Conservation (phyloP, 1,140 invertebrate genomes). For the Eupristina koningsbergeri region DNA sequence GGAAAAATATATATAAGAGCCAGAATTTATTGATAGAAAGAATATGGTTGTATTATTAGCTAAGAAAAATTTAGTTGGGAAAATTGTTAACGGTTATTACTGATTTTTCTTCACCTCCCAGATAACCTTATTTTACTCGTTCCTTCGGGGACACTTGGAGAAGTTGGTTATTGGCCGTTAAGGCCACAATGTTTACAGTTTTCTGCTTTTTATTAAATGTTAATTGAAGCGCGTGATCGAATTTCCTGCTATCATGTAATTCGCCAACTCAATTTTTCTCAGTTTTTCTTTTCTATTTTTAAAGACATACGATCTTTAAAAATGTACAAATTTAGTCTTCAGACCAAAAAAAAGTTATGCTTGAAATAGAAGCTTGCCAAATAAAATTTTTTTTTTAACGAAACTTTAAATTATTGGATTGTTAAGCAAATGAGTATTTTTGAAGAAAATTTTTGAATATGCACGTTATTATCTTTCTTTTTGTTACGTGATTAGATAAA, state of each 20-base stretch:
- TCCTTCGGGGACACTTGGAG: slow-evolving; percentile 12
- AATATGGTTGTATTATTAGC: background rate
- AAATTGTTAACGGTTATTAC: slow-evolving; percentile 35
- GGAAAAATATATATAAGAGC: too few relatives aligned
- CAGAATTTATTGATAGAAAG: slow-evolving; percentile 31
- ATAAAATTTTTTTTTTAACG: too few relatives aligned
- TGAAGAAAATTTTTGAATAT: too few relatives aligned
- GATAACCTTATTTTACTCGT: slow-evolving; percentile 31
- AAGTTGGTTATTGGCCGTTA: background rate
- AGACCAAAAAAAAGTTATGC: too few relatives aligned
- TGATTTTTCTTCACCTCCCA: slow-evolving; percentile 33
- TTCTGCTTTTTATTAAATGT: slow-evolving; percentile 16
- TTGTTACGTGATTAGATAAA: too few relatives aligned
- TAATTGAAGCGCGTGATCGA: slow-evolving; percentile 7
- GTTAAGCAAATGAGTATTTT: background rate
- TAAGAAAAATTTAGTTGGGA: background rate
- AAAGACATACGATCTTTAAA: too few relatives aligned
- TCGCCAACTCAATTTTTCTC: too few relatives aligned
- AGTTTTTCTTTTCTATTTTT: too few relatives aligned
- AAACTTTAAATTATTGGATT: background rate
- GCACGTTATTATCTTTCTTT: too few relatives aligned
- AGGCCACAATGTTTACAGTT: slow-evolving; percentile 10
- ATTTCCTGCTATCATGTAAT: background rate
- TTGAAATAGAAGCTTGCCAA: too few relatives aligned
- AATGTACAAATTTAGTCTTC: too few relatives aligned